phyloP scores from a whole-genome alignment of 2,113 vertebrate genomes.

The Dissostichus mawsoni region DNA sequence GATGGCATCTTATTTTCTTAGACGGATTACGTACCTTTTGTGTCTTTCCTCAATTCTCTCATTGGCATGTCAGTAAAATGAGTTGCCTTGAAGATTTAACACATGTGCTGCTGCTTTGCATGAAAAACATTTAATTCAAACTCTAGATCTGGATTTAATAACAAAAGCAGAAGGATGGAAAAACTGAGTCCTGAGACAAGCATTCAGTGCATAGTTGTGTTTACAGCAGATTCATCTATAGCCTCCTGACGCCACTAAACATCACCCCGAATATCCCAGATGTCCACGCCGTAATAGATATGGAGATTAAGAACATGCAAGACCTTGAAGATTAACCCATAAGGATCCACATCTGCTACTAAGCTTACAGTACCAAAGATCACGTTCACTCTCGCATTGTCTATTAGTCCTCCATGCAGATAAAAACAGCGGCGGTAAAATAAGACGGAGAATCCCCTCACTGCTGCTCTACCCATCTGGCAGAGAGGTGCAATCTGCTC shows the following conservation, averaged over 20 bases:
- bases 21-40: neutral
- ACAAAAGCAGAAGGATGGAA: neutral
- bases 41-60: neutral
- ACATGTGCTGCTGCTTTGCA: conserved; percentile 31
- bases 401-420: conserved; percentile 10
- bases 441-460: conserved; percentile 12
- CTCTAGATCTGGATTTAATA: conserved; percentile 32
- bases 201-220: neutral
- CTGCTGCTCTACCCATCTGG: conserved; percentile 52
- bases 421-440: neutral
- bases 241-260: neutral
- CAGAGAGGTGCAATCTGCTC: conserved; percentile 32
- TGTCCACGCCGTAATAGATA: conserved; percentile 37
- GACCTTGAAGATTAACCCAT: conserved; percentile 53
- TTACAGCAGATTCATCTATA: neutral
- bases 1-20: neutral
- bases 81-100: conserved; percentile 2
- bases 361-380: conserved; percentile 21
- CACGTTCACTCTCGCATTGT: conserved; percentile 3
- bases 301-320: conserved; percentile 54
- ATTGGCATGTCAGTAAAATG: neutral
- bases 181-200: neutral
- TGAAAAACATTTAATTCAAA: conserved; percentile 53
- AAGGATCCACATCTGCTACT: conserved; percentile 63
- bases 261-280: conserved; percentile 32